A percentile compares a stretch with the other conserved stretches of the same genome.
These are phyloP conservation scores for Enteromius unitaeniatus DNA, from an alignment of 2,797 vertebrate genomes.

Conservation along the genomic window DNA sequence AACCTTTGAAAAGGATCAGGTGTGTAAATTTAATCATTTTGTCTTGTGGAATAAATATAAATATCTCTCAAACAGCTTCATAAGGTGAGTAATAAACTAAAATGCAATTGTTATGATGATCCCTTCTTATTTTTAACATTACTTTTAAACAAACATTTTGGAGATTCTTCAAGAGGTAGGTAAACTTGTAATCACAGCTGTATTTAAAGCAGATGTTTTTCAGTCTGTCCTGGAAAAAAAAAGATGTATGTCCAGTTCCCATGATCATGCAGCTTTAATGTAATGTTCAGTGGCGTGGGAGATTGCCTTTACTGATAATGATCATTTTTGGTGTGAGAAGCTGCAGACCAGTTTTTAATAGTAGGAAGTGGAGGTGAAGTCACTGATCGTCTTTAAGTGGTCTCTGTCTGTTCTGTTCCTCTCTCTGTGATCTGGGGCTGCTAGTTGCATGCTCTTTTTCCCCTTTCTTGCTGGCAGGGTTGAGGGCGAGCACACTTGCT, in stretches of 20 bases:
- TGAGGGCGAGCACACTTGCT: slow-evolving; percentile 56
- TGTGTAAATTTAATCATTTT: background rate
- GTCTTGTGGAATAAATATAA: slow-evolving; percentile 7
- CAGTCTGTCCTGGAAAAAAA: slow-evolving; percentile 40
- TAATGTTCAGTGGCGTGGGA: slow-evolving; percentile 45
- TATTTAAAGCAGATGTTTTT: slow-evolving; percentile 44
- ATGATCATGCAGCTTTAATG: slow-evolving; percentile 60
- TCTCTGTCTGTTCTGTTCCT: slow-evolving; percentile 60
- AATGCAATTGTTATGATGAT: background rate
- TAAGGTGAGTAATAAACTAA: slow-evolving; percentile 8
- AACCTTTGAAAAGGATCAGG: background rate
- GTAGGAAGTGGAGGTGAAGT: slow-evolving; percentile 32
- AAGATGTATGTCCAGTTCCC: slow-evolving; percentile 36
- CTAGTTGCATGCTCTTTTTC: slow-evolving; percentile 49
- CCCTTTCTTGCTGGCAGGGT: slow-evolving; percentile 59
- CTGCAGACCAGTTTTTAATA: slow-evolving; percentile 54
- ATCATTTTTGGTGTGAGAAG: slow-evolving; percentile 47
- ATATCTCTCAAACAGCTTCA: background rate
- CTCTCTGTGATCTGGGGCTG: slow-evolving; percentile 61
- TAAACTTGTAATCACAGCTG: slow-evolving; percentile 31
- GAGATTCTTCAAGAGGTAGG: slow-evolving; percentile 9
- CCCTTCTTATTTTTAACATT: background rate
- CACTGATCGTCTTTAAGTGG: slow-evolving; percentile 61
- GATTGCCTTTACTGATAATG: slow-evolving; percentile 44
- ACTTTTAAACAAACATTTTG: background rate